Evolutionary conservation across 2,113 vertebrate species (phyloP), one percentile per base, ranked within the genome.

Genomic region (Pongo abelii): DNA sequence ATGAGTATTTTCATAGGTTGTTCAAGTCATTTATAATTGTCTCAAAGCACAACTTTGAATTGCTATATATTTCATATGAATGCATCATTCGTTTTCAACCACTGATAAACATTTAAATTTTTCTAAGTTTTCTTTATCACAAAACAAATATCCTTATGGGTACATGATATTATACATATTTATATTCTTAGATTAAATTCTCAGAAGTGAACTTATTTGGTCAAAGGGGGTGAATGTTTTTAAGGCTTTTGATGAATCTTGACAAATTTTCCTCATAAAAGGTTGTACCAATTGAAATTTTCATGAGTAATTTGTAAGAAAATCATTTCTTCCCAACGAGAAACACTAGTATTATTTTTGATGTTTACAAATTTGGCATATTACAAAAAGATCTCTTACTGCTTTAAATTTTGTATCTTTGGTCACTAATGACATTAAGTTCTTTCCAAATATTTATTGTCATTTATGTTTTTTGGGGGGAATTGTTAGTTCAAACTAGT

Each of bases 1-100:
- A 23, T 35, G 64, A 70, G 5, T 88, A 67, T 91, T 97, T 95
- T 74, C 14, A 32, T 59, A 84, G 43, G 6, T 89, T 43, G 40
- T 90, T 89, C 17, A 93, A 40, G 55, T 79, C 5, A 67, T 89
- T 89, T 84, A 40, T 78, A 69, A 57, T 83, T 91, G 32, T 85
- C 6, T 93, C 16, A 91, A 72, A 95, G 7, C 22, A 40, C 94
- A 40, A 61, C 93, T 90, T 92, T 84, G 57, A 89, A 70, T 94
- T 43, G 35, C 16, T 88, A 10, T 59, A 4, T 77, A 74, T 91
- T 89, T 89, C 48, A 77, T 77, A 81, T 77, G 8, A 8, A 32
- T 95, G n/a, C 90, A 55, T 69, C n/a, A 30, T 95, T 89, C 89
- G 75, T 87, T 96, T 90, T 86, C 38, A 93, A 87, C 46, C 25